Evolutionary conservation across 2,888 invertebrate genomes (phyloP), one percentile per base, ranked within the genome.

Genomic region (Apamea sordens): DNA sequence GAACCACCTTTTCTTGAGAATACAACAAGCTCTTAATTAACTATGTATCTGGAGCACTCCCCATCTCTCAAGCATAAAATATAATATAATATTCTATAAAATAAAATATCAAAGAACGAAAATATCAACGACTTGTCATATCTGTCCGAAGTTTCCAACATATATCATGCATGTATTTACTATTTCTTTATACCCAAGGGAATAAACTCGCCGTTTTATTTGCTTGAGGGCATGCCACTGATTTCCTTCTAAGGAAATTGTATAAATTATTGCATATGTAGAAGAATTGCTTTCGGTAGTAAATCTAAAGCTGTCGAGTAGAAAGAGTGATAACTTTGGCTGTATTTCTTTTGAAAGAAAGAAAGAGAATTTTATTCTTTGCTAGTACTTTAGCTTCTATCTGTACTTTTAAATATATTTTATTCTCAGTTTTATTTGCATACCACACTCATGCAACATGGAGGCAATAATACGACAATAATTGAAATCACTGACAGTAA

Each of bases 241-340:
- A 86, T 87, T 87, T 87, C 83, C 86, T 73, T 70, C 76, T 36
- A 85, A 83, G 83, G 87, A 87, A 81, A 87, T 87, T 87, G 87
- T 87, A 81, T 85, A 79, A 86, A 85, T 83, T 85, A 87, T 85
- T 79, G 77, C 64, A 79, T 82, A 83, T 77, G 72, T 76, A 76
- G 63, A 86, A 76, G 72, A 86, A 83, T 86, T 73, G 83, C 76
- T 86, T 85, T 74, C 41, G 74, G 83, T 73, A 78, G 75, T 86
- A 82, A 86, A 86, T 86, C 78, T 80, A 32, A 65, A 70, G 72
- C 79, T 77, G 83, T 79, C 83, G 61, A 67, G 47, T 50, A 36
- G 28, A 24, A 61, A 63, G 68, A 79, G 77, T 72, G 65, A 83
- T 77, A 75, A 73, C 64, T 77, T 47, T 75, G 44, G 65, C 63